Percentiles rank a stretch among this genome's conserved stretches.
These are phyloP conservation scores for Euphonia xanthogaster DNA, from an alignment of 2,797 vertebrate genomes.

Conservation along the genomic window DNA sequence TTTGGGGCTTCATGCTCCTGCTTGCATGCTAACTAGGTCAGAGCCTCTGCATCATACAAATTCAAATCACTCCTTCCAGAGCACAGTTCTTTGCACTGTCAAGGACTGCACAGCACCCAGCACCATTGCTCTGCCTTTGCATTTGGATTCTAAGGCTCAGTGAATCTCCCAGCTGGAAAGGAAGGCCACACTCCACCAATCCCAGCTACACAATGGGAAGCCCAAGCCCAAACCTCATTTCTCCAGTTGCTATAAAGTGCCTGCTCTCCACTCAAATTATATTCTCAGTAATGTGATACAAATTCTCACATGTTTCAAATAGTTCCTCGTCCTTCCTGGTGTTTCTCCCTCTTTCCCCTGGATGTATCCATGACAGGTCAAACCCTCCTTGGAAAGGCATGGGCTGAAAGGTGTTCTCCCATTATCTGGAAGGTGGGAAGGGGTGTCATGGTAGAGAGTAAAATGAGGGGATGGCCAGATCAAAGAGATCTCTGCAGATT, in stretches of 20 bases:
- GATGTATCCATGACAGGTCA: neutral
- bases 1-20: neutral
- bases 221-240: neutral
- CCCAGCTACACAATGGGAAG: neutral
- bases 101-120: neutral
- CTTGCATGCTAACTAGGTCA: neutral
- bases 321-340: neutral
- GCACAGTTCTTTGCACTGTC: neutral
- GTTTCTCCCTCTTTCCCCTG: neutral
- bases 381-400: neutral
- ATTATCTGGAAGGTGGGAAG: neutral
- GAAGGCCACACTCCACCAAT: neutral
- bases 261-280: neutral
- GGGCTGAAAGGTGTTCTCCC: neutral
- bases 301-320: neutral
- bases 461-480: neutral
- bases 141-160: neutral
- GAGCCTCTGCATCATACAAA: fast-evolving
- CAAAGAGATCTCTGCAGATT: neutral
- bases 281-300: neutral
- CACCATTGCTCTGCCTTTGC: neutral
- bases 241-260: neutral
- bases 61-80: neutral
- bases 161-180: neutral
- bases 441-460: neutral